phyloP scores from a whole-genome alignment of 2,797 vertebrate species.

The Poecilia velifera region DNA sequence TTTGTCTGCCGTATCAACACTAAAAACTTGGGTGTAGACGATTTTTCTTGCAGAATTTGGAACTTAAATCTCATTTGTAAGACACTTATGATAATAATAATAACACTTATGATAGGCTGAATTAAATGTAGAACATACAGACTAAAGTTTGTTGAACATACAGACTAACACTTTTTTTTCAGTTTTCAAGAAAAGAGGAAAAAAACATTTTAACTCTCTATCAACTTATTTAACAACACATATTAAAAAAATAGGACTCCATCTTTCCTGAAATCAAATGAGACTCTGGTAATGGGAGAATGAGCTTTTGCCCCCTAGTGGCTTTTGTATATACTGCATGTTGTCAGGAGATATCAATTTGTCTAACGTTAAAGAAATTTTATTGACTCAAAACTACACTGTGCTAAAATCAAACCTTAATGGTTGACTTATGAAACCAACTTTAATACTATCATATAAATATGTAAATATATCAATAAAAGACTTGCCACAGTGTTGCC shows the following conservation, averaged over 20 bases:
- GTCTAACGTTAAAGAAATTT: not conserved
- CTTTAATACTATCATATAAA: not conserved
- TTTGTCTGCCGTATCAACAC: not conserved
- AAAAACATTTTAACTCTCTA: no score
- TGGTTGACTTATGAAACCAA: not conserved
- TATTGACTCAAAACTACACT: not conserved
- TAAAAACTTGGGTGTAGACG: not conserved
- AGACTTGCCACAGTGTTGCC: not conserved
- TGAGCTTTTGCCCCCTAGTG: conserved; percentile 59
- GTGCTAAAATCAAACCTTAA: not conserved
- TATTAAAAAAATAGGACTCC: not conserved
- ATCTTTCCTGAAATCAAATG: not conserved
- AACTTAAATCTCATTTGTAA: not conserved
- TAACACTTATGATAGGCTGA: no score
- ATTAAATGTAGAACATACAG: not conserved
- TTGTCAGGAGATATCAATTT: not conserved
- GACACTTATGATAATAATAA: not conserved
- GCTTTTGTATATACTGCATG: not conserved
- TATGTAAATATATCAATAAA: not conserved
- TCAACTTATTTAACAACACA: not conserved
- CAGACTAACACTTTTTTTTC: not conserved
- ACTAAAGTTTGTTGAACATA: not conserved
- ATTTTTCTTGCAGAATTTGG: not conserved
- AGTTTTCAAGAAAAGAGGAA: not conserved
- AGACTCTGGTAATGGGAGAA: not conserved